Evolutionary conservation across 2,797 vertebrate species (phyloP), one percentile per base, ranked within the genome.

Genomic region (Phalloptychus januarius): DNA sequence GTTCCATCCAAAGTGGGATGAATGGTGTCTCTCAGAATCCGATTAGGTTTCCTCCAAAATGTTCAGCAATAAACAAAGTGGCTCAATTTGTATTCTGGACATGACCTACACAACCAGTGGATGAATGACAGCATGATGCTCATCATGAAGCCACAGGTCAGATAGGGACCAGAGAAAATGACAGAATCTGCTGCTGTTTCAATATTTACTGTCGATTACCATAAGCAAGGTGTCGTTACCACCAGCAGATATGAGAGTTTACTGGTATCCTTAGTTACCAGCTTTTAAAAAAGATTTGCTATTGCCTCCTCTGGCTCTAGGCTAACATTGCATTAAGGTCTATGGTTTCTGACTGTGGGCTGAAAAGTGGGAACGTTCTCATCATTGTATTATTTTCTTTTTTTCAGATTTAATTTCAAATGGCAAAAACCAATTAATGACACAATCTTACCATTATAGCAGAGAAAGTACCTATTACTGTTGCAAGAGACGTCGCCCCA

Each of bases 391-490:
- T n/a, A n/a, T n/a, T n/a, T 28, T 56, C 10, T n/a, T 56, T 12
- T 56, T 28, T 2, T 1, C n/a, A 28, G 4, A 13, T 28, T 7
- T 4, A 5, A 28, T 56, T 11, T 28, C 12, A 56, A 28, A 28
- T 1, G 15, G n/a, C 13, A 4, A 28, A 72, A 36, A n/a, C 20
- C 8, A 28, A 52, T 42, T 16, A 38, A 23, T 61, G 1, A 48
- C 2, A 31, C 42, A 42, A 45, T 75, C 42, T 44, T 12, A 76
- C 74, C 61, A 11, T 76, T 67, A 65, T 65, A 76, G 45, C 74
- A 76, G 3, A 76, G 3, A 50, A 76, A 76, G 5, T 0, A 0
- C 0, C 0, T 0, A 0, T 0, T 0, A 0, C 2, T 0, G 0
- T 1, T 0, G 38, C 75, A 61, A 5, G 25, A 7, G 0, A 2